Conservation (phyloP, 1,140 invertebrate species). For the Brachionus plicatilis region DNA sequence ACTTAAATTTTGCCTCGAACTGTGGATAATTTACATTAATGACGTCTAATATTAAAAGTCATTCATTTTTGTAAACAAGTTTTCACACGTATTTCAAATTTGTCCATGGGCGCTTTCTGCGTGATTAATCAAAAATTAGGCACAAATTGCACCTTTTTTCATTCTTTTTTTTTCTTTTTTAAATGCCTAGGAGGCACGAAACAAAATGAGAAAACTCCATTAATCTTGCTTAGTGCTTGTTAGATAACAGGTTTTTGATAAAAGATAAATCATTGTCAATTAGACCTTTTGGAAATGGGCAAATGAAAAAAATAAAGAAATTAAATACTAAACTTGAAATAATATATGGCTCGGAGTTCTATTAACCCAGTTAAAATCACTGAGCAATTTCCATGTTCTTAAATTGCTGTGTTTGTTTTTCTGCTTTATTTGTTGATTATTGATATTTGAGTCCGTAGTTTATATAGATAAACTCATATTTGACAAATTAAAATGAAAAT, state of each 20-base stretch:
- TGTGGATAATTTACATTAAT: not conserved
- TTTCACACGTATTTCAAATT: not conserved
- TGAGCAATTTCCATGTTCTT: slow-evolving; percentile 5
- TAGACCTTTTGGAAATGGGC: not conserved
- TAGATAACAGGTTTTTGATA: slow-evolving; percentile 16
- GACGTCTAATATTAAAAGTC: not conserved
- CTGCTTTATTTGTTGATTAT: not conserved
- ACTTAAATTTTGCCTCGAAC: not conserved
- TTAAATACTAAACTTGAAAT: not conserved
- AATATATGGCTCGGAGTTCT: not conserved
- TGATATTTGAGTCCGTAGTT: not conserved
- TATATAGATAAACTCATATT: not conserved
- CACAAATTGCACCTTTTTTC: not conserved
- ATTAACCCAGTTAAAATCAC: slow-evolving; percentile 23
- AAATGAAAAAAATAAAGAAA: not conserved
- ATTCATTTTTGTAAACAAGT: not conserved
- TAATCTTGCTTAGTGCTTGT: not conserved
- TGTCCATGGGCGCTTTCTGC: not conserved
- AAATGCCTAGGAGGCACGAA: not conserved
- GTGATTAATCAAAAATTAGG: not conserved
- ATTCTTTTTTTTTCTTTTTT: not conserved
- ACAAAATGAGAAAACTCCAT: not conserved
- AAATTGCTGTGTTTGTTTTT: slow-evolving; percentile 34
- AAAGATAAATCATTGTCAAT: slow-evolving; percentile 17
- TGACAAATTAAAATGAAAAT: not conserved